Evolutionary conservation across 2,113 vertebrate species (phyloP).

Genomic region (Benitochromis conjunctus): DNA sequence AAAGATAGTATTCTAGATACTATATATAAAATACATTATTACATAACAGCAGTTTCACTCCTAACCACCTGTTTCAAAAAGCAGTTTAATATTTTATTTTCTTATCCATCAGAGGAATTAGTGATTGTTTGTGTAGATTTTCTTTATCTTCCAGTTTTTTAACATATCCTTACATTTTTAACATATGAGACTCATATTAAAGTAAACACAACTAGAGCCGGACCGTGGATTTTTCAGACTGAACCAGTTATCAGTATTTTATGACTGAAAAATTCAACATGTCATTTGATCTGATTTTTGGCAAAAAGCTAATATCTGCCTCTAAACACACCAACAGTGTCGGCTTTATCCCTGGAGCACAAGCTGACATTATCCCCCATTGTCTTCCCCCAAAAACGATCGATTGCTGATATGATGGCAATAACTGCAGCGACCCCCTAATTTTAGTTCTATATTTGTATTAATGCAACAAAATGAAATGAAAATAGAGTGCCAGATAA

Average conservation of each 20-base stretch:
- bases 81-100: neutral
- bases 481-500: neutral
- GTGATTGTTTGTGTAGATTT: neutral
- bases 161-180: neutral
- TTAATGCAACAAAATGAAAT: neutral
- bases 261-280: neutral
- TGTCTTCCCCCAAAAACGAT: neutral
- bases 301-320: neutral
- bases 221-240: fast-evolving
- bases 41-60: neutral
- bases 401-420: fast-evolving
- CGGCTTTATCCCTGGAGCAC: neutral
- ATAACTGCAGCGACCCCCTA: neutral
- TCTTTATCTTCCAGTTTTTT: neutral
- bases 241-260: neutral
- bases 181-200: neutral
- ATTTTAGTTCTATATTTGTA: neutral
- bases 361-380: neutral
- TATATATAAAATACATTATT: neutral
- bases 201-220: neutral
- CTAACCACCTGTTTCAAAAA: neutral
- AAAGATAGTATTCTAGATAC: neutral
- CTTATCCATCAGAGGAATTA: neutral
- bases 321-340: neutral
- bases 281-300: neutral